Percentiles rank a stretch among this genome's conserved stretches.
Conservation (phyloP, 2,888 invertebrate genomes). For the Heteromurus nitidus region DNA sequence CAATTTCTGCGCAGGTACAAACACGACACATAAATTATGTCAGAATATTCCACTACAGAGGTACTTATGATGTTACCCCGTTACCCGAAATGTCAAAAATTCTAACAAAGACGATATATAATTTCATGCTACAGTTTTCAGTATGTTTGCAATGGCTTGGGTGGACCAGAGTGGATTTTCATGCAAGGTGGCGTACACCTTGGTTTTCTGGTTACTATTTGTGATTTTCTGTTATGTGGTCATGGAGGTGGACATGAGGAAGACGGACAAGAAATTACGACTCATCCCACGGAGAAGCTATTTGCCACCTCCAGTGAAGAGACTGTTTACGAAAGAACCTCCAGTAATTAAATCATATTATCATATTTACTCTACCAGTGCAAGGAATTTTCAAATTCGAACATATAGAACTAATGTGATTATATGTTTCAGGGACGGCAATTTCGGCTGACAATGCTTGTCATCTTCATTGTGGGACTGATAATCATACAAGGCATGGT, state of each 20-base stretch:
- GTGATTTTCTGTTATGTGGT: constrained; percentile 44
- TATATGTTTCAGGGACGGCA: constrained; percentile 37
- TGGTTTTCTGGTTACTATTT: constrained; percentile 45
- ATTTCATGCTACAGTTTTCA: background rate
- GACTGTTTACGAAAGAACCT: constrained; percentile 57
- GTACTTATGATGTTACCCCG: too few relatives aligned
- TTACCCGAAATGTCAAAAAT: too few relatives aligned
- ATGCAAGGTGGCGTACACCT: constrained; percentile 45
- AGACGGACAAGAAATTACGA: constrained; percentile 50
- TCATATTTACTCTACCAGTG: background rate
- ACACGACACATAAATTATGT: background rate
- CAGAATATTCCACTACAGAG: background rate
- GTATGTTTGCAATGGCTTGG: constrained; percentile 24
- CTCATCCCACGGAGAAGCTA: constrained; percentile 47
- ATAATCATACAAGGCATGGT: constrained; percentile 36
- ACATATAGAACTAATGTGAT: background rate
- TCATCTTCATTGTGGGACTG: constrained; percentile 42
- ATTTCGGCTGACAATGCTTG: constrained; percentile 57
- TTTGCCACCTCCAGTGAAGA: constrained; percentile 56
- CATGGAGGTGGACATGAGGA: constrained; percentile 54
- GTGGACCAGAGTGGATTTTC: constrained; percentile 55
- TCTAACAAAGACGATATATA: background rate
- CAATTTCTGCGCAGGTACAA: constrained; percentile 55
- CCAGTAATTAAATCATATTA: constrained; percentile 17
- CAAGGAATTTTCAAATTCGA: background rate